Evolutionary conservation across 2,113 vertebrate genomes (phyloP).

Genomic region (Choloepus hoffmanni): DNA sequence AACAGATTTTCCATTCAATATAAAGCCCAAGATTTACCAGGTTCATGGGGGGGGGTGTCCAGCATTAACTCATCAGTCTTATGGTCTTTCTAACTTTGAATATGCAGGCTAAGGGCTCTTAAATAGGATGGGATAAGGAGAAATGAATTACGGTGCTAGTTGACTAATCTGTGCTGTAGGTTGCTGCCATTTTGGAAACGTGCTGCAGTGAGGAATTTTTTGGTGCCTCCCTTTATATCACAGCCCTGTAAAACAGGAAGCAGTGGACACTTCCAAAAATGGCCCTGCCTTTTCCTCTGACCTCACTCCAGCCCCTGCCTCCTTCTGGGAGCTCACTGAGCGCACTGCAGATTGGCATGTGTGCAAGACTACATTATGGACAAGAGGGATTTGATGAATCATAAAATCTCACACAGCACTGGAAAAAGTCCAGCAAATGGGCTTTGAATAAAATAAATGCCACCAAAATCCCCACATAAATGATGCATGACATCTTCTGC

Average conservation of each 20-base stretch:
- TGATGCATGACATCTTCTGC: conserved; percentile 69
- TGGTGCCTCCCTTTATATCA: neutral
- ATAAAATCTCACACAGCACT: conserved; percentile 58
- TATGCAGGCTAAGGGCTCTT: neutral
- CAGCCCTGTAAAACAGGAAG: neutral
- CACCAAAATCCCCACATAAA: conserved; percentile 63
- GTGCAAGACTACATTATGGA: conserved; percentile 29
- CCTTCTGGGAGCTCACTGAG: neutral
- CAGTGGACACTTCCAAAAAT: neutral
- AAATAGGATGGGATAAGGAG: neutral
- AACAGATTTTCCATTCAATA: neutral
- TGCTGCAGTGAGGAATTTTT: neutral
- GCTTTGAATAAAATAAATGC: conserved; percentile 78
- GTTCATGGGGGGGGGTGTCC: neutral
- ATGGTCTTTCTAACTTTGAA: conserved; percentile 6
- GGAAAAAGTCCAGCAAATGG: conserved; percentile 68
- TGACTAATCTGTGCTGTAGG: neutral
- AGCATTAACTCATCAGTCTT: neutral
- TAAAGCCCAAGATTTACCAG: neutral
- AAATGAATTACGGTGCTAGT: neutral
- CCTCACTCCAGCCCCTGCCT: neutral
- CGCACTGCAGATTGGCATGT: neutral
- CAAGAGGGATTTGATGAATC: conserved; percentile 70
- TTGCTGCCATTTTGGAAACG: conserved; percentile 17
- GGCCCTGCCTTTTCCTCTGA: conserved; percentile 14